These are phyloP conservation scores for Seladonia tumulorum DNA, from an alignment of 2,888 invertebrate species.

Conservation along the genomic window DNA sequence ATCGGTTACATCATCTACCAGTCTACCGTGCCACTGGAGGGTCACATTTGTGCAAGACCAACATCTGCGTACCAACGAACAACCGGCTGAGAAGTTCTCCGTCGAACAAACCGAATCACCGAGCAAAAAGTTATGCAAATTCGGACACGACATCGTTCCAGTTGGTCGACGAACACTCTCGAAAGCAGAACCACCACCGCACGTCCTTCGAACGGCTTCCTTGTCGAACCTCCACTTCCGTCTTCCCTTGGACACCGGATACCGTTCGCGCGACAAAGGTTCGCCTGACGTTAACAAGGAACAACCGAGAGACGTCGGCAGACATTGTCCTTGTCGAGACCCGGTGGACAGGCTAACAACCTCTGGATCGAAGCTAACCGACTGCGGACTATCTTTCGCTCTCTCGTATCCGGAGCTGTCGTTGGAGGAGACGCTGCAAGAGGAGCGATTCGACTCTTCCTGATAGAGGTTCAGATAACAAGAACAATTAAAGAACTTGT, in stretches of 20 bases:
- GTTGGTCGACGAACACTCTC: background rate
- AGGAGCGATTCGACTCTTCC: constrained; percentile 21
- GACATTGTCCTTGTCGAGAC: background rate
- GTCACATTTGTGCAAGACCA: constrained; percentile 37
- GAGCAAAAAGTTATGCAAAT: constrained; percentile 10
- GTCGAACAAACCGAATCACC: background rate
- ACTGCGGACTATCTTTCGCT: background rate
- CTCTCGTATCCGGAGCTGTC: constrained; percentile 20
- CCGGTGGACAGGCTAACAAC: background rate
- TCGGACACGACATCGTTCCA: constrained; percentile 39
- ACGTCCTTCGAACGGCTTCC: background rate
- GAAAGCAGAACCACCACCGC: background rate
- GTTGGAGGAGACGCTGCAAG: constrained; percentile 21
- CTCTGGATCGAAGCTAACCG: background rate
- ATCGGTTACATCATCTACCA: constrained; percentile 37
- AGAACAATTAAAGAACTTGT: constrained; percentile 78
- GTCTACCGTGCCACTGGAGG: constrained; percentile 36
- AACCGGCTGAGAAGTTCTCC: background rate
- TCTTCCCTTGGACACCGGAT: background rate
- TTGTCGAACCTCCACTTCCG: constrained; percentile 38
- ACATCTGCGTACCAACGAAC: constrained; percentile 23
- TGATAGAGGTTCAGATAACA: constrained; percentile 68
- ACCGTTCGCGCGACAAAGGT: background rate
- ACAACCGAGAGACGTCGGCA: background rate
- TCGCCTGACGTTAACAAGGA: background rate